Evolutionary conservation across 1,140 invertebrate species (phyloP), one percentile per base, ranked within the genome.

Genomic region (Meloidogyne exigua): DNA sequence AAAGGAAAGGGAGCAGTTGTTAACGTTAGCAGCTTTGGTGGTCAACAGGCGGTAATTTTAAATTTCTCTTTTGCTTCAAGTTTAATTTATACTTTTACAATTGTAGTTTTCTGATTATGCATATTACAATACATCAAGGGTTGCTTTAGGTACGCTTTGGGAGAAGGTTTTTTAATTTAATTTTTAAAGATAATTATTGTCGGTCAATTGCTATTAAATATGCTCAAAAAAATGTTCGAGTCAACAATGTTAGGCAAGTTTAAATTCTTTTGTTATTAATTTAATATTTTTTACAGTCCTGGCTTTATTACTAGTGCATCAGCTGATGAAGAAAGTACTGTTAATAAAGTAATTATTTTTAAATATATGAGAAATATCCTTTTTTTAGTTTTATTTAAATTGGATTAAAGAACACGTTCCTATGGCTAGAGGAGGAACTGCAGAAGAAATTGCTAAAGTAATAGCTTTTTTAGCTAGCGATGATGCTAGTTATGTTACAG

Each of bases 341-440:
- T 76, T 36, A 78, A 78, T 42, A 78, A 78, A 23, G 76, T 76
- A 62, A 32, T 64, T 71, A 21, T 5, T 39, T 36, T 71, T 71
- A 32, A 69, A 74, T 72, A 10, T 23, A n/a, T n/a, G n/a, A n/a
- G 2, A 75, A 28, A 21, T 11, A n/a, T 25, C 12, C 15, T 44
- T 32, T 4, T 25, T 78, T 18, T 15, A 78, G 76, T 78, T 78
- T 67, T 74, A 78, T 12, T 76, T 68, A 49, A 78, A 78, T 63
- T 78, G 76, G 76, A 78, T 78, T 68, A 79, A 79, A 64, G 78
- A 79, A 18, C 76, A 79, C 25, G 77, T 79, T n/a, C 77, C 77
- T 23, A 79, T 79, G 77, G 77, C 25, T 15, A 26, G 75, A 10
- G 70, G 70, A 12, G 75, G 75, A 2, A 74, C 75, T 1, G 49